Evolutionary conservation across 2,888 invertebrate genomes (phyloP), one percentile per base, ranked within the genome.

Genomic region (Stenichneumon culpator): DNA sequence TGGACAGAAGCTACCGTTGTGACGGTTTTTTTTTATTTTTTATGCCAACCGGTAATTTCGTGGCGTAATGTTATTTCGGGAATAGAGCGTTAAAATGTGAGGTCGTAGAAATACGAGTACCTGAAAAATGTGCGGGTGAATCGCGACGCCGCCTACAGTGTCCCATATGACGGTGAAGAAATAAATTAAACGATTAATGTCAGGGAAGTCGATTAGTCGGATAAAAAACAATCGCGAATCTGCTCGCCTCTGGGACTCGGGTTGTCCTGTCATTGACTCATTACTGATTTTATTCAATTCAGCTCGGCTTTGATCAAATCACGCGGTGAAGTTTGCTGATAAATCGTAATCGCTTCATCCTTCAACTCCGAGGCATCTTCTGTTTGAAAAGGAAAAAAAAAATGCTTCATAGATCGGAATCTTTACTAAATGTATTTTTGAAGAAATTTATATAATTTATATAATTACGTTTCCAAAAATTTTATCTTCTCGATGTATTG

Each of bases 11-110:
- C 52, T 52, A 65, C 50, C 39, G 39, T 65, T 77, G 52, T 25
- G 60, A 70, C 60, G 79, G 63, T 79, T 65, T 28, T 65, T 67
- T 44, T 11, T 75, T 65, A 36, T 50, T 32, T 4, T 39, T 39
- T 79, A 50, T 67, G 44, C n/a, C 47, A 44, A 44, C 63, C 44
- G 22, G 25, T 63, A 50, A 14, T 44, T 47, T 70, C 16, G 68
- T 68, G 68, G 74, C 65, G 84, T 82, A 84, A 84, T 84, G 84
- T 84, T 84, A 84, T 84, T 84, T 84, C 81, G 78, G 70, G 72
- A 72, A 69, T 78, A 69, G 39, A 74, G 44, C 68, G 36, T 69
- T 79, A 65, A 39, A 28, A 81, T 73, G 84, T 82, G 73, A 69
- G 65, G 44, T 39, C 84, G 68, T 28, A 52, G 50, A 14, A 54